These are phyloP conservation scores for Eumaeus atala DNA, from an alignment of 1,140 invertebrate genomes.

Conservation along the genomic window DNA sequence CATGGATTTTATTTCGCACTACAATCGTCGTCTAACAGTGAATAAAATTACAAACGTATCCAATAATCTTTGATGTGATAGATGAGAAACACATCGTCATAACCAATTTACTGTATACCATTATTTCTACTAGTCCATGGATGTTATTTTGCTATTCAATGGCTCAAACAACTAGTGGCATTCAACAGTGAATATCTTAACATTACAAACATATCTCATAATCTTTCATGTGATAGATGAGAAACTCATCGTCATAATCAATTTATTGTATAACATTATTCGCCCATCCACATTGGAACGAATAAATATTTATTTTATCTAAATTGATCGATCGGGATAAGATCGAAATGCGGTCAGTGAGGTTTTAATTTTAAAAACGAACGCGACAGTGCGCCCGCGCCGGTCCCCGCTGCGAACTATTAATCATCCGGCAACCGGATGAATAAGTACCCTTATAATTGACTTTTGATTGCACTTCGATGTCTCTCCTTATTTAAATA, in stretches of 20 bases:
- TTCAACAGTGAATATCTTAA: too few relatives aligned
- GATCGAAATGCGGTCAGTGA: constrained; percentile 54
- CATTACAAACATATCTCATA: background rate
- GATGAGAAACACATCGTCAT: background rate
- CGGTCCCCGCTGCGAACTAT: constrained; percentile 67
- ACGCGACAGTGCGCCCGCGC: constrained; percentile 57
- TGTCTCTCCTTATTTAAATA: constrained; percentile 59
- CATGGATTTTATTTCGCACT: constrained; percentile 42
- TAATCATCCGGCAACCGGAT: constrained; percentile 53
- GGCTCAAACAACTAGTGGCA: too few relatives aligned
- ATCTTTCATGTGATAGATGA: constrained; percentile 24
- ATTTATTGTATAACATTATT: constrained; percentile 67
- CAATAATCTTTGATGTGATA: background rate
- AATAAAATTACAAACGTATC: background rate
- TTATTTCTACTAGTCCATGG: constrained; percentile 20
- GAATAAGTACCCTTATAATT: constrained; percentile 70
- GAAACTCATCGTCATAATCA: constrained; percentile 62
- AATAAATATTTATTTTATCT: constrained; percentile 74
- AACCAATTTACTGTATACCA: too few relatives aligned
- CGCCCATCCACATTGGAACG: constrained; percentile 60
- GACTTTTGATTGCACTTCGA: constrained; percentile 61
- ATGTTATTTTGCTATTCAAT: too few relatives aligned
- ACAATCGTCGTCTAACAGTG: too few relatives aligned
- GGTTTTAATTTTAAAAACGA: constrained; percentile 66
- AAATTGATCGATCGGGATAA: constrained; percentile 71